Percentiles rank a stretch among this genome's conserved stretches.
These are phyloP conservation scores for Macrochelys suwanniensis DNA, from an alignment of 2,797 vertebrate species.

Conservation along the genomic window DNA sequence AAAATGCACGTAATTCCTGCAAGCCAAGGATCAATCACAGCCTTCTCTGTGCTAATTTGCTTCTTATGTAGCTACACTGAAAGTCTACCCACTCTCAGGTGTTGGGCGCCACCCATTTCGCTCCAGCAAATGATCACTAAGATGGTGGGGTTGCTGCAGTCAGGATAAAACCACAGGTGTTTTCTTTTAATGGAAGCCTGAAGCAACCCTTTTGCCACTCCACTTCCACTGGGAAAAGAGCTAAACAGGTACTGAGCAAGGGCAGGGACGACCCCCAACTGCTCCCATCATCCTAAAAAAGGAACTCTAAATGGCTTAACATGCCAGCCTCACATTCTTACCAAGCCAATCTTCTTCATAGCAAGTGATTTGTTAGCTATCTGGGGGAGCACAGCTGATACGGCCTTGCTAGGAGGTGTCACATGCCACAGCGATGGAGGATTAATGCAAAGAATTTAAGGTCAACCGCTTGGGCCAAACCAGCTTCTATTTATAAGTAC, in stretches of 20 bases:
- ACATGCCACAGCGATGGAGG: constrained; percentile 65
- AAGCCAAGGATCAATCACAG: constrained; percentile 62
- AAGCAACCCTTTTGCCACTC: neutral
- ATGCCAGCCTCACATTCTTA: constrained; percentile 51
- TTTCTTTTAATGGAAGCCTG: rapidly evolving
- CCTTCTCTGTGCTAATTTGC: neutral
- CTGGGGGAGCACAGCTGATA: constrained; percentile 76
- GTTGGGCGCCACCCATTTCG: constrained; percentile 16
- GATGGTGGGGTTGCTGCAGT: neutral
- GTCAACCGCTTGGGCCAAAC: constrained; percentile 71
- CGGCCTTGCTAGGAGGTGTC: constrained; percentile 38
- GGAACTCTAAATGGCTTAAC: constrained; percentile 28
- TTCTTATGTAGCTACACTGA: constrained; percentile 61
- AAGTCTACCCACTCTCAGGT: constrained; percentile 4
- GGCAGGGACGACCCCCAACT: constrained; percentile 48
- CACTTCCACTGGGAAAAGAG: neutral
- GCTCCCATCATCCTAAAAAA: constrained; percentile 59
- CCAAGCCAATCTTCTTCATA: neutral
- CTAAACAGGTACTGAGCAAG: neutral
- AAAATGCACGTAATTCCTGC: constrained; percentile 47
- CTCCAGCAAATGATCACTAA: constrained; percentile 35
- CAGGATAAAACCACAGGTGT: neutral
- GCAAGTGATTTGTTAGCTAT: constrained; percentile 44
- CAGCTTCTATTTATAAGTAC: constrained; percentile 80
- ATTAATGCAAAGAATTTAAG: constrained; percentile 75